Evolutionary conservation across 2,113 vertebrate species (phyloP).

Genomic region (Hippopotamus amphibius): DNA sequence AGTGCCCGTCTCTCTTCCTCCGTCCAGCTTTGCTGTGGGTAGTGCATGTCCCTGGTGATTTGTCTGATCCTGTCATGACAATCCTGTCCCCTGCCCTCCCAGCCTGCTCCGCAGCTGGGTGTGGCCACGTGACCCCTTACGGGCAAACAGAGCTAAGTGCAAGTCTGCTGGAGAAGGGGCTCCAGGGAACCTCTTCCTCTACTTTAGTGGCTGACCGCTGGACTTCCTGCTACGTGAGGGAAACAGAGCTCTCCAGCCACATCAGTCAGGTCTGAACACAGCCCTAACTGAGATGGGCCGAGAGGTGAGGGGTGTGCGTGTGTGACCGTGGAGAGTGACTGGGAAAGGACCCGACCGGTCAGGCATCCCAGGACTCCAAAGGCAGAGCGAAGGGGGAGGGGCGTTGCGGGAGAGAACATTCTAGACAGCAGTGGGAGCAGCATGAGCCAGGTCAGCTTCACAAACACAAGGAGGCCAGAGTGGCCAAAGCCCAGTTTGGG

Average conservation of each 20-base stretch:
- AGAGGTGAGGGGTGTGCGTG: background rate
- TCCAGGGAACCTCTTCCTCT: background rate
- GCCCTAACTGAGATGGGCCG: background rate
- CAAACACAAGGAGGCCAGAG: background rate
- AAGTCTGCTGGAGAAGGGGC: background rate
- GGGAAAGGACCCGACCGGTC: background rate
- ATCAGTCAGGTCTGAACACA: rapidly evolving
- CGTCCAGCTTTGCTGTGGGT: background rate
- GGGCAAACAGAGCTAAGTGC: background rate
- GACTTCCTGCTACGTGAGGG: too few relatives aligned
- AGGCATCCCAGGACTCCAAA: background rate
- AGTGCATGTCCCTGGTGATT: rapidly evolving
- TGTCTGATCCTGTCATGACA: background rate
- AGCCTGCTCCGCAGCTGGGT: background rate
- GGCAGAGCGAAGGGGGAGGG: background rate
- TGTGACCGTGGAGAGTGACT: rapidly evolving
- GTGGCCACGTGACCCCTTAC: background rate
- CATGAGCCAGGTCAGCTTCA: background rate
- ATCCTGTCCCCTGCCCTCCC: background rate
- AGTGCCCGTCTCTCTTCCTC: too few relatives aligned
- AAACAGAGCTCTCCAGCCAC: background rate
- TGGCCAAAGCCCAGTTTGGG: background rate
- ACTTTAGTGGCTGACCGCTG: background rate
- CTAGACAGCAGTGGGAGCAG: background rate
- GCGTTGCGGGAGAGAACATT: background rate